phyloP scores from a whole-genome alignment of 2,113 vertebrate species.

The Pantherophis guttatus region DNA sequence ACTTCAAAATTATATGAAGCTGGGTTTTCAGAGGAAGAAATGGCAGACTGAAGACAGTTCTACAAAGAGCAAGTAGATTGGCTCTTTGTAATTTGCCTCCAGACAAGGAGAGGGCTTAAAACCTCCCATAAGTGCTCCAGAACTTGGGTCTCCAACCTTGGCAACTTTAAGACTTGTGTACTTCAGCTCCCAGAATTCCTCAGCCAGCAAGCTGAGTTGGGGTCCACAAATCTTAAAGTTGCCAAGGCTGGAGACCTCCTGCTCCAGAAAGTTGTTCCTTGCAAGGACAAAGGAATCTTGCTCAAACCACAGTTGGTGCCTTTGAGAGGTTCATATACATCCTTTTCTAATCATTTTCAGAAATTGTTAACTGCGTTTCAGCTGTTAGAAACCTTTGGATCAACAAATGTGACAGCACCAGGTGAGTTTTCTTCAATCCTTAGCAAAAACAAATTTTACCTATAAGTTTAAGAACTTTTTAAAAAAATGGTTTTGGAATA shows the following conservation, averaged over 20 bases:
- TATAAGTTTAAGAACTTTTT: not conserved
- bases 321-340: not conserved
- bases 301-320: not conserved
- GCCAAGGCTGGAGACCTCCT: too few relatives aligned
- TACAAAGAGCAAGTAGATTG: not conserved
- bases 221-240: too few relatives aligned
- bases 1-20: not conserved
- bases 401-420: not conserved
- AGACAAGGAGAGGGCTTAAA: not conserved
- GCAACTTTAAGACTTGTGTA: too few relatives aligned
- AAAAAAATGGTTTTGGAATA: not conserved
- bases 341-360: not conserved
- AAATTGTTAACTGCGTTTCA: not conserved
- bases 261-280: not conserved
- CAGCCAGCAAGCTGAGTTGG: too few relatives aligned
- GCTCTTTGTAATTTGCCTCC: not conserved
- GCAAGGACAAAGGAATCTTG: not conserved
- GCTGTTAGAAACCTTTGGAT: not conserved
- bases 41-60: not conserved
- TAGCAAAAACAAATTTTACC: not conserved
- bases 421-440: not conserved
- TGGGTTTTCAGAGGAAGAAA: not conserved
- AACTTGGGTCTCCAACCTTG: too few relatives aligned
- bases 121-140: not conserved
- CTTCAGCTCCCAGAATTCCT: too few relatives aligned